Percentiles rank a stretch among this genome's conserved stretches.
phyloP scores from a whole-genome alignment of 2,113 vertebrate genomes.

The Andinoacara biseriatus region DNA sequence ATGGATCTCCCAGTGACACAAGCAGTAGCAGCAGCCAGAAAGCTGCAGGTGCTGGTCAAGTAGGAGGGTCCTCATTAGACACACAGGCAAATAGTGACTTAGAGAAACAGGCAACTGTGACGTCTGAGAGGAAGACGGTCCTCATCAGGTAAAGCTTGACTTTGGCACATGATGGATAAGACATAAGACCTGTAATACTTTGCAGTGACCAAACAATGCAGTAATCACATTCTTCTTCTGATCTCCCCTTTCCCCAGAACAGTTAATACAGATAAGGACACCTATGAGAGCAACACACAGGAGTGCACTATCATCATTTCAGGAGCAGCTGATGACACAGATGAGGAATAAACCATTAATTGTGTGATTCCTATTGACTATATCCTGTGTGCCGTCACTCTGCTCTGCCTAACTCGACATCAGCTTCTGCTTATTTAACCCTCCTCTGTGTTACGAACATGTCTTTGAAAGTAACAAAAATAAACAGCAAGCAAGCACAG shows the following conservation, averaged over 20 bases:
- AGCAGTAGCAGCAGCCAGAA: not conserved
- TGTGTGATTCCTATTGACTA: no score
- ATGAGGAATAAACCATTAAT: conserved; percentile 63
- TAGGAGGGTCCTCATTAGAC: conserved; percentile 30
- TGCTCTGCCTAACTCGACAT: conserved; percentile 4
- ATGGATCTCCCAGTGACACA: not conserved
- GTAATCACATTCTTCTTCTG: not conserved
- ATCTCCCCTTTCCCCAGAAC: conserved; percentile 58
- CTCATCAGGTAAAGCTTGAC: conserved; percentile 74
- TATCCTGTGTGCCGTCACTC: not conserved
- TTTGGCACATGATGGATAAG: not conserved
- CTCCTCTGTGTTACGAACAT: conserved; percentile 19
- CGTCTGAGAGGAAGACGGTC: conserved; percentile 77
- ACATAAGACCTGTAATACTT: not conserved
- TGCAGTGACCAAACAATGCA: not conserved
- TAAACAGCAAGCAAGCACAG: conserved; percentile 47
- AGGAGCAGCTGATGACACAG: conserved; percentile 79
- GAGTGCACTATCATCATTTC: conserved; percentile 78
- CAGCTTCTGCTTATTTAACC: conserved; percentile 33
- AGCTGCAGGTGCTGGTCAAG: not conserved
- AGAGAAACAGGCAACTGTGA: conserved; percentile 72
- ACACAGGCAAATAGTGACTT: conserved; percentile 8
- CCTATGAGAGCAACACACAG: conserved; percentile 72
- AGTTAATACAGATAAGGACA: conserved; percentile 76
- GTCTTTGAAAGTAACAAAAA: conserved; percentile 35